phyloP scores from a whole-genome alignment of 2,888 invertebrate species.

The Panopea generosa region DNA sequence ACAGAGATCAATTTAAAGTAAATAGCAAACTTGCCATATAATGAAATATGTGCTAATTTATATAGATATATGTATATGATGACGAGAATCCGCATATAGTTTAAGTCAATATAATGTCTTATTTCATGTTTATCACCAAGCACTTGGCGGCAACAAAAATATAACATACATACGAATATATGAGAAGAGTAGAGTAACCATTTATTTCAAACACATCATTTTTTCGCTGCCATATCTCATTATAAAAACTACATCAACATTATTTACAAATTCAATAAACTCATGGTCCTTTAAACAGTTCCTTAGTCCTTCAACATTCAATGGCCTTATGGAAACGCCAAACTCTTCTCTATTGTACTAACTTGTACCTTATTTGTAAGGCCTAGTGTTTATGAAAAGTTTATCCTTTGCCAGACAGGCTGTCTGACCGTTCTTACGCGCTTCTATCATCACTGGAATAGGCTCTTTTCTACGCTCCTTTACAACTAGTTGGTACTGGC shows the following conservation, averaged over 20 bases:
- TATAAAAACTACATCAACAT: constrained; percentile 19
- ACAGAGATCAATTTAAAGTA: no score
- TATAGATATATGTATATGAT: no score
- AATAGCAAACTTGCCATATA: no score
- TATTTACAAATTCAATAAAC: constrained; percentile 19
- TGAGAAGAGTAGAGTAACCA: no score
- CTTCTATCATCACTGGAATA: constrained; percentile 9
- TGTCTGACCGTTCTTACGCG: not conserved
- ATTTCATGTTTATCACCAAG: no score
- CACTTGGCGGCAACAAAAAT: no score
- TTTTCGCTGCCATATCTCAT: constrained; percentile 22
- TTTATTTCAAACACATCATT: constrained; percentile 10
- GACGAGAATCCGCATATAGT: no score
- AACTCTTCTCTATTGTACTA: constrained; percentile 13
- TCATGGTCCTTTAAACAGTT: constrained; percentile 19
- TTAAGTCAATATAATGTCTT: no score
- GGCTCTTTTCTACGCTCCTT: not conserved
- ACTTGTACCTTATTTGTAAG: not conserved
- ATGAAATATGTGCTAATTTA: no score
- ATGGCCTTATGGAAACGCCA: constrained; percentile 15
- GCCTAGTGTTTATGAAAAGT: constrained; percentile 17
- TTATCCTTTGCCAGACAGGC: constrained; percentile 15
- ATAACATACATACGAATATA: no score
- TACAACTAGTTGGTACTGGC: constrained; percentile 6
- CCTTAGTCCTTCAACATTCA: no score